Evolutionary conservation across 1,140 invertebrate genomes (phyloP), one percentile per base, ranked within the genome.

Genomic region (Charaxes varanes): DNA sequence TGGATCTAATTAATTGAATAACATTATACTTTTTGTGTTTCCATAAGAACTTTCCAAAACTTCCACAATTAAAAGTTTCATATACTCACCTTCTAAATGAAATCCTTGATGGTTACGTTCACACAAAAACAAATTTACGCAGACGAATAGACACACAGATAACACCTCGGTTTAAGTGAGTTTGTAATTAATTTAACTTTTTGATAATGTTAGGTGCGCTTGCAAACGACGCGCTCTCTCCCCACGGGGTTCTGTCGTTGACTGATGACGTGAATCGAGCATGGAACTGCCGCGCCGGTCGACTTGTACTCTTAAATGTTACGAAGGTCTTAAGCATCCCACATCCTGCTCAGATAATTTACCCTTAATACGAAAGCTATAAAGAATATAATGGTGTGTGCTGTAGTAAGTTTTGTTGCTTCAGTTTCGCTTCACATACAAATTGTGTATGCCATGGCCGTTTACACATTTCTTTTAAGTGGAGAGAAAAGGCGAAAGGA

Each of bases 401-500:
- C 1, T 6, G 5, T 6, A 2, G 31, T 19, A 38, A 56, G 42
- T 62, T 72, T 30, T 43, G 41, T 45, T 52, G 23, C 32, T 63
- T 58, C 53, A 45, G 61, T 63, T 69, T 65, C 56, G 68, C 57
- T 67, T 53, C 48, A 66, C 53, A 66, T 68, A 62, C 59, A 65
- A 47, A 63, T 69, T 62, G 70, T 72, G 69, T 77, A 64, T 76
- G 63, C 65, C 63, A 67, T 54, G 64, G 65, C 48, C 68, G 64
- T 73, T 65, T 69, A 71, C 60, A 64, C 71, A 73, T 70, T 76
- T 78, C 73, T 77, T 80, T 70, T 56, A 49, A 68, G 50, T 48
- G 19, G 53, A 54, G 71, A 73, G 74, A 76, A 74, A 78, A 78
- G 67, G 67, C 72, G 62, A 80, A 77, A 76, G 71, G 76, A 80